Evolutionary conservation across 2,113 vertebrate species (phyloP).

Genomic region (Sula dactylatra): DNA sequence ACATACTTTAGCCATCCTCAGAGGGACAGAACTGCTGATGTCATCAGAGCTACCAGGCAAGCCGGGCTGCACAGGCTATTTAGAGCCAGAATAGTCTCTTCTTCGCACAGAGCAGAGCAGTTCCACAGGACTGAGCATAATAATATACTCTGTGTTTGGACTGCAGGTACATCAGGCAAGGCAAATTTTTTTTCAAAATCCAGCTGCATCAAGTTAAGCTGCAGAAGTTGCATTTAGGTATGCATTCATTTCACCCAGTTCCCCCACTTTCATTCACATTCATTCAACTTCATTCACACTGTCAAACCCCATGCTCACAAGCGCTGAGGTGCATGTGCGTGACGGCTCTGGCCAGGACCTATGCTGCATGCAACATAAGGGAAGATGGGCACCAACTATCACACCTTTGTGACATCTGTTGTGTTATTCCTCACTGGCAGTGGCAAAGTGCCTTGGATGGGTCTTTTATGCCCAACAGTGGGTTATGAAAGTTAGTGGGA

Average conservation of each 20-base stretch:
- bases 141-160: fast-evolving
- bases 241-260: neutral
- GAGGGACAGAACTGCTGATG: neutral
- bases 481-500: neutral
- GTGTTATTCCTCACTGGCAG: neutral
- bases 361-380: neutral
- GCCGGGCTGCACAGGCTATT: neutral
- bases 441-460: neutral
- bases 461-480: neutral
- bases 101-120: neutral
- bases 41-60: neutral
- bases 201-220: neutral
- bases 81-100: neutral
- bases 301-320: neutral
- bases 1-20: neutral
- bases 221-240: neutral
- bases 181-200: neutral
- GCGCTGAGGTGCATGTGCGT: fast-evolving
- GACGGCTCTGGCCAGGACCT: neutral
- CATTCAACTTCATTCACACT: neutral
- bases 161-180: neutral
- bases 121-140: neutral
- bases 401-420: neutral
- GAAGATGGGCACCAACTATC: neutral
- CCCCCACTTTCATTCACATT: neutral